phyloP scores from a whole-genome alignment of 2,888 invertebrate species.

The Drosophila recens region DNA sequence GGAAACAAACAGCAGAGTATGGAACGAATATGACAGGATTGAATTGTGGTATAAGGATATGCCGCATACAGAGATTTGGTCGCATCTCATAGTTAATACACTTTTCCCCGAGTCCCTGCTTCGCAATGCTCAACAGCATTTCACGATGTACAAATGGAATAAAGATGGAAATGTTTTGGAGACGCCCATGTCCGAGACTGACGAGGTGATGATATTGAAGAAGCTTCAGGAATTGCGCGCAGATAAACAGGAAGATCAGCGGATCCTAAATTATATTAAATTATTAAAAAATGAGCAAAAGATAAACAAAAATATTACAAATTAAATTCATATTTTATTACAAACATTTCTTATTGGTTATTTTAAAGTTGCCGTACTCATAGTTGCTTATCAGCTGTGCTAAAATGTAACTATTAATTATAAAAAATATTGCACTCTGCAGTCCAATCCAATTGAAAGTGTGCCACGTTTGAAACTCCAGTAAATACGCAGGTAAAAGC shows the following conservation, averaged over 20 bases:
- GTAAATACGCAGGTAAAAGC: slow-evolving; percentile 95
- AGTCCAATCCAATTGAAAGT: slow-evolving; percentile 94
- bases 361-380: slow-evolving; percentile 78
- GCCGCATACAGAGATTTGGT: neutral
- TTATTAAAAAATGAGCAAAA: slow-evolving; percentile 22
- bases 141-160: slow-evolving; percentile 41
- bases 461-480: slow-evolving; percentile 95
- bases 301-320: neutral
- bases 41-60: slow-evolving; percentile 22
- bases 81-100: neutral
- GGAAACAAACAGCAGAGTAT: neutral
- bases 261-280: slow-evolving; percentile 36
- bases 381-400: slow-evolving; percentile 85
- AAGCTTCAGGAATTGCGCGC: slow-evolving; percentile 5
- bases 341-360: slow-evolving; percentile 65
- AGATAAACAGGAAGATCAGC: slow-evolving; percentile 4
- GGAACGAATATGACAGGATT: slow-evolving; percentile 1
- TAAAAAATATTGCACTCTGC: slow-evolving; percentile 93
- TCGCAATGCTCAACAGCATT: slow-evolving; percentile 16
- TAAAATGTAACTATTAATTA: slow-evolving; percentile 91
- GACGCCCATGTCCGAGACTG: slow-evolving; percentile 6
- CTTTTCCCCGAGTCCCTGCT: slow-evolving; percentile 23
- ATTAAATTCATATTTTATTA: slow-evolving; percentile 27
- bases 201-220: neutral
- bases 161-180: slow-evolving; percentile 41